Evolutionary conservation across 2,888 invertebrate genomes (phyloP), one percentile per base, ranked within the genome.

Genomic region (Chrysolina oricalcia): DNA sequence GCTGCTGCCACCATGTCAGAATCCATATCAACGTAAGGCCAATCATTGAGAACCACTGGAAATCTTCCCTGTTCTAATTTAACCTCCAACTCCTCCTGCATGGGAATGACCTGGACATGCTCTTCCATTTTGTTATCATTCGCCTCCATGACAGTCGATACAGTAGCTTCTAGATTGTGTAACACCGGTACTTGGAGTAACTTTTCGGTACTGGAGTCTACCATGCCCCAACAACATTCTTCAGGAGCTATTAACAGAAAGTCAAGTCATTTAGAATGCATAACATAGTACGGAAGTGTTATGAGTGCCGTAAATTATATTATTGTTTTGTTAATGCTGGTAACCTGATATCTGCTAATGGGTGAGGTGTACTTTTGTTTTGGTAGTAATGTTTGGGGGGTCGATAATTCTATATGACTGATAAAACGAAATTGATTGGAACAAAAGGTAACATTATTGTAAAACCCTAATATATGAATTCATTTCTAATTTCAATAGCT

Each of bases 21-120:
- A 77, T 89, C 88, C 86, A 89, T 89, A 82, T 89, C 89, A 21
- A 89, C 87, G 77, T 89, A 89, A 13, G 87, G 85, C 89, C 89
- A 90, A 82, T 89, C 89, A 72, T 86, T 88, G 0, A 89, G 87
- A 0, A 89, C 87, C 8, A 89, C 89, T 0, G 90, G 90, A 81
- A 90, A 89, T 4, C 88, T 89, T 19, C 90, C 90, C 80, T 90
- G 89, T 84, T 91, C 89, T 70, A 91, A 81, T 70, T 90, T 88
- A 21, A 92, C 91, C 84, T 92, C 92, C 68, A 92, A 85, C 81
- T 92, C 92, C 85, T 92, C 92, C 85, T 91, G 91, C 89, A 91
- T 90, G 0, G 91, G 90, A 70, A 91, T 90, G 9, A 89, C 89
- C 81, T 89, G 88, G 8, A 88, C 87, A 15, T 70, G 65, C 19